Base-by-base conservation (phyloP, 2,797 vertebrate species). In the Sphenodon punctatus region DNA sequence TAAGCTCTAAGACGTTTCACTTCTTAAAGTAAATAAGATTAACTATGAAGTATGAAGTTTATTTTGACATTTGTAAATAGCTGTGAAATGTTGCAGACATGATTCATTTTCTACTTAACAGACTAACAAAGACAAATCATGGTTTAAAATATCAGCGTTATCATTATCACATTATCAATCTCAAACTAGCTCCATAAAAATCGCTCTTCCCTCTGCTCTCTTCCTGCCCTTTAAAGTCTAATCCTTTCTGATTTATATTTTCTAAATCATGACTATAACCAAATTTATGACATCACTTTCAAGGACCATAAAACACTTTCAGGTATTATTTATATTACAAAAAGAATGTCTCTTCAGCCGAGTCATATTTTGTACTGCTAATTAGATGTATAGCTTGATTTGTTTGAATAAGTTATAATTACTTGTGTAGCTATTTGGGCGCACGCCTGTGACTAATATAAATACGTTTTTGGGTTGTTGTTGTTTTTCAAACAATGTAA, bases 101-200 rank as follows among this genome's bases (percentile, higher is more conserved):
- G 67, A 92, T 89, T 82, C 81, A 73, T 92, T 90, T 93, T 82
- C 77, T 78, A 59, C 74, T 65, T 59, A 48, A 67, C 60, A 58
- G 53, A 66, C 72, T 68, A 75, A 74, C 5, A 71, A 72, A 83
- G 63, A 86, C 56, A 86, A 90, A 82, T 77, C 12, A 12, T 15
- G 41, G 45, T 88, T 89, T 82, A 53, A 83, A 87, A 38, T 0
- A 77, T 65, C 61, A 41, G 7, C 7, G 1, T 77, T 82, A 80
- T 86, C 85, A 75, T 81, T 74, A 45, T 72, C 53, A 70, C 80
- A 48, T 68, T 80, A 75, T 88, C 85, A 72, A 20, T 49, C 71
- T 77, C 49, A 53, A 84, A n/a, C 59, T 75, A 67, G 56, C 66
- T 45, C 46, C 9, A 41, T 38, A 34, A 89, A 89, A 80, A 45